These are phyloP conservation scores for Astyanax mexicanus DNA, from an alignment of 2,797 vertebrate genomes.

Conservation along the genomic window DNA sequence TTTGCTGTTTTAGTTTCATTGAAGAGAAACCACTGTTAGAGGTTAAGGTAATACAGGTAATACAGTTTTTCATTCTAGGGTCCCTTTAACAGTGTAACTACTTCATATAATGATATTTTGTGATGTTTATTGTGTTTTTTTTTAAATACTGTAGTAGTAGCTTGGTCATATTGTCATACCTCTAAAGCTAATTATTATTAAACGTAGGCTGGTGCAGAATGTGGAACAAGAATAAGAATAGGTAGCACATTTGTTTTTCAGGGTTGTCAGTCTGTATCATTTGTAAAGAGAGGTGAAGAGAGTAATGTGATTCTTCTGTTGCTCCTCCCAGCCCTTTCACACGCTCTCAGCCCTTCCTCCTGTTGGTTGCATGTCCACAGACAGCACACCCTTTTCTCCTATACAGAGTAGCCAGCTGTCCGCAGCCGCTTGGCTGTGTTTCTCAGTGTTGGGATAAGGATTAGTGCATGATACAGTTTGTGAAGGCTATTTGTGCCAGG, in stretches of 20 bases:
- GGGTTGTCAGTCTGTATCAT: conserved; percentile 11
- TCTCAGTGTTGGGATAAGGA: not conserved
- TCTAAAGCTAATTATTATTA: too few species aligned
- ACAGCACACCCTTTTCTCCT: not conserved
- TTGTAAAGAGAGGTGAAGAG: conserved; percentile 15
- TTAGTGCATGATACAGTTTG: not conserved
- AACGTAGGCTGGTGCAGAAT: not conserved
- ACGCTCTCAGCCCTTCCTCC: not conserved
- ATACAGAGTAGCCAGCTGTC: not conserved
- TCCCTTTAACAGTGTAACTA: too few species aligned
- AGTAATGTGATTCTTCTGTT: conserved; percentile 23
- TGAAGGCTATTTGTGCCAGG: not conserved
- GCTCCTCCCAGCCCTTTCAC: conserved; percentile 23
- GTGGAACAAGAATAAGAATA: not conserved
- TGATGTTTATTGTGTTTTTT: not conserved
- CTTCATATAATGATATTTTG: not conserved
- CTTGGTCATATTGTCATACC: too few species aligned
- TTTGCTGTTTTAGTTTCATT: too few species aligned
- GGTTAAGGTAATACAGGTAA: too few species aligned
- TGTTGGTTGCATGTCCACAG: not conserved
- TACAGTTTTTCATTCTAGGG: too few species aligned
- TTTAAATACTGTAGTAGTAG: not conserved
- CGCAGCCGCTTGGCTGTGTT: not conserved
- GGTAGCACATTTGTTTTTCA: not conserved
- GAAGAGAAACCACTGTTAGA: too few species aligned